Evolutionary conservation across 2,888 invertebrate genomes (phyloP), one percentile per base, ranked within the genome.

Genomic region (Apodemia mormo): DNA sequence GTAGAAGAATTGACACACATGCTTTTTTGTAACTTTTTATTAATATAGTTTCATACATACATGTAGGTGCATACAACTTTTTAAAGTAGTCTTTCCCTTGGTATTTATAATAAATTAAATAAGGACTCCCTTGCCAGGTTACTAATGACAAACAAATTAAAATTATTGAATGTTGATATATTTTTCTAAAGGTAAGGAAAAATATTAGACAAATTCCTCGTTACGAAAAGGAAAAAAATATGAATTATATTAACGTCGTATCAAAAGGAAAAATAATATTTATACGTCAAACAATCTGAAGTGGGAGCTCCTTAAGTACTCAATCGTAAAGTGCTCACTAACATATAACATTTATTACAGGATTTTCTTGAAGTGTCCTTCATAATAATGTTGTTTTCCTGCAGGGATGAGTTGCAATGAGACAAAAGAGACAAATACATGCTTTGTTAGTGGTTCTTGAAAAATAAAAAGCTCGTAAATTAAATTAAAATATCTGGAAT

Each of bases 331-430:
- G 61, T 61, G 12, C 61, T 33, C 30, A 61, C 61, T 61, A 61
- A 65, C 68, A 65, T 69, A 65, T 69, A 69, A 69, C 65, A 69
- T 69, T 54, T 69, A 65, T 65, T 65, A 69, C 65, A 65, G 54
- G 68, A 49, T 49, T 65, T 69, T 54, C 68, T 65, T 65, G 49
- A 54, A 69, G 68, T 49, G 52, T 14, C 40, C n/a, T 52, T 14
- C 52, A 54, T 52, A 37, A 65, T 65, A 65, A 65, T 61, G 61
- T 58, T 58, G 30, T 61, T 61, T 61, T 61, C 61, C 61, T 61
- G 29, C 37, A 54, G 65, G n/a, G 49, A 49, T 49, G 49, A 65
- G 52, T 49, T 66, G 68, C 52, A 65, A 65, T 40, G 68, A 69
- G 54, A 65, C 68, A 69, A 69, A 68, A 65, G 68, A 54, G 43